A percentile compares a stretch with the other conserved stretches of the same genome.
Evolutionary conservation across 1,140 invertebrate genomes (phyloP).

Genomic region (Monomorium pharaonis): DNA sequence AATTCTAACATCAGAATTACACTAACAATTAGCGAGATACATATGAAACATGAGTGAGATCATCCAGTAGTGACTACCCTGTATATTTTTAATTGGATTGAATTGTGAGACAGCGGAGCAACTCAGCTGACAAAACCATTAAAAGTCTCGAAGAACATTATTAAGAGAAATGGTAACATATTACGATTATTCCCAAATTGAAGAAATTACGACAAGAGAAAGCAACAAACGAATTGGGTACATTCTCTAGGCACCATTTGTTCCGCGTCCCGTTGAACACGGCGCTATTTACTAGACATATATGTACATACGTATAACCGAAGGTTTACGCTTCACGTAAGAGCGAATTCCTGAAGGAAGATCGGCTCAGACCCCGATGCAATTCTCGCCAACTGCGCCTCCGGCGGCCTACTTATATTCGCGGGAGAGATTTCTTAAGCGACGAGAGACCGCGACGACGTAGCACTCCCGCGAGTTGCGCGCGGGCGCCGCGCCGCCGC

Average conservation of each 20-base stretch:
- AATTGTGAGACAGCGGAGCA: not conserved
- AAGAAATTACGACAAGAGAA: not conserved
- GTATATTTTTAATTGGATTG: not conserved
- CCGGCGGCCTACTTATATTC: conserved; percentile 15
- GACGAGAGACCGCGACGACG: conserved; percentile 40
- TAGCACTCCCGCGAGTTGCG: conserved; percentile 33
- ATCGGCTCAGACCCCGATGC: conserved; percentile 11
- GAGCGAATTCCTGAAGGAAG: conserved; percentile 25
- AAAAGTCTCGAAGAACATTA: not conserved
- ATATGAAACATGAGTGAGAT: not conserved
- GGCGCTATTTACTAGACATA: conserved; percentile 30
- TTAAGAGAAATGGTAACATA: not conserved
- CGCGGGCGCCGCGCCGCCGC: not conserved
- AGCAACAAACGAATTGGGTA: not conserved
- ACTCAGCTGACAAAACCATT: not conserved
- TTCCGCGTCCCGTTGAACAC: not conserved
- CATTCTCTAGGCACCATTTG: not conserved
- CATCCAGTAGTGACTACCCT: not conserved
- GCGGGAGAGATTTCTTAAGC: conserved; percentile 44
- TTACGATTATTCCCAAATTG: not conserved
- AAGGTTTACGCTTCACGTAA: not conserved
- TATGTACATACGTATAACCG: too few relatives aligned
- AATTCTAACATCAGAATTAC: not conserved
- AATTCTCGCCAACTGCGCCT: not conserved
- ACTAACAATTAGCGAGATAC: not conserved